A percentile compares a stretch with the other conserved stretches of the same genome.
phyloP scores from a whole-genome alignment of 23 tunicate genomes.

The Styela clava region DNA sequence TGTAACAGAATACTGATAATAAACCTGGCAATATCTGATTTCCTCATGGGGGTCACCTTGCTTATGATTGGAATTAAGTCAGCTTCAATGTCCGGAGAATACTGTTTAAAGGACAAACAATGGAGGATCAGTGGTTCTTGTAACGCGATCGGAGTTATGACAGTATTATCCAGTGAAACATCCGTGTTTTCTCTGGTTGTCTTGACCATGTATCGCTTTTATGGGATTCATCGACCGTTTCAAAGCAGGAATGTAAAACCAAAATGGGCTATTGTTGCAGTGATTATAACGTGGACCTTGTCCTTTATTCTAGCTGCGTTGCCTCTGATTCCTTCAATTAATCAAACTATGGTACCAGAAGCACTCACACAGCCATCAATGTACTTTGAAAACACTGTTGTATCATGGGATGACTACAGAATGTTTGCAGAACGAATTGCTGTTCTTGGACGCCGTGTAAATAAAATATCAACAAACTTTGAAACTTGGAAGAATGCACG shows the following conservation, averaged over 20 bases:
- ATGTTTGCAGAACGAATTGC: constrained; percentile 19
- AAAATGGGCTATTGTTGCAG: neutral
- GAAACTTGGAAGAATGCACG: neutral
- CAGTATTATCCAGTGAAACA: constrained; percentile 38
- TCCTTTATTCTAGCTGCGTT: constrained; percentile 20
- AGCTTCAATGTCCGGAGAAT: constrained; percentile 20
- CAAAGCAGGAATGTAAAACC: constrained; percentile 14
- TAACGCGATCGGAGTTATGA: constrained; percentile 26
- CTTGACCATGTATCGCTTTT: constrained; percentile 33
- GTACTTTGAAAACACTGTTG: constrained; percentile 18
- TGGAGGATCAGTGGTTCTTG: constrained; percentile 38
- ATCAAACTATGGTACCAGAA: constrained; percentile 24
- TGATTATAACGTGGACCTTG: constrained; percentile 12
- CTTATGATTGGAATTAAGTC: constrained; percentile 29
- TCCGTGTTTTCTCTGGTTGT: constrained; percentile 44
- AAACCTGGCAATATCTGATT: constrained; percentile 57
- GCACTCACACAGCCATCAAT: constrained; percentile 10
- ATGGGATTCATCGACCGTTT: constrained; percentile 9
- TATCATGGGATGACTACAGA: constrained; percentile 13
- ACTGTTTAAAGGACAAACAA: constrained; percentile 24
- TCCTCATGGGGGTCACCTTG: constrained; percentile 46
- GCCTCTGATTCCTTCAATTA: constrained; percentile 7
- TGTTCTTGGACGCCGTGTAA: neutral
- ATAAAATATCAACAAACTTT: neutral
- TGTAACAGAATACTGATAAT: constrained; percentile 32